Evolutionary conservation across 2,797 vertebrate genomes (phyloP).

Genomic region (Lagorchestes hirsutus): DNA sequence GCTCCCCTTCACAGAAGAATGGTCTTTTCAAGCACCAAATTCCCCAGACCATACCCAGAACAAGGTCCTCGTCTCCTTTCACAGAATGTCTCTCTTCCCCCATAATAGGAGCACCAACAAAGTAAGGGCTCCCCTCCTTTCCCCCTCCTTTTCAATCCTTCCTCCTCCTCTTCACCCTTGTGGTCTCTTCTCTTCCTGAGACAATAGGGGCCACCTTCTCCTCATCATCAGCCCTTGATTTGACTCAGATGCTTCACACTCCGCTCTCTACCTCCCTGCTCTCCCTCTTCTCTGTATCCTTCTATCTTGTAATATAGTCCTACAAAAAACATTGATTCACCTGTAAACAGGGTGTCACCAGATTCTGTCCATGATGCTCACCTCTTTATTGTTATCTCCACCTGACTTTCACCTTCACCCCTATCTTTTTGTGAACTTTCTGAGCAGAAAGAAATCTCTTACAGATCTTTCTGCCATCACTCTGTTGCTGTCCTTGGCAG

Average conservation of each 20-base stretch:
- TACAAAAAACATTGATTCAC: not conserved
- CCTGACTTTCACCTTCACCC: not conserved
- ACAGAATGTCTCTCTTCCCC: not conserved
- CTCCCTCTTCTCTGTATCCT: not conserved
- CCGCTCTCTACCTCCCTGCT: not conserved
- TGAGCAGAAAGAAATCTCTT: not conserved
- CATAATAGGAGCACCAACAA: not conserved
- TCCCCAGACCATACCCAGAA: not conserved
- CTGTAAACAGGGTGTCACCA: not conserved
- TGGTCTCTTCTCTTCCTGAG: not conserved
- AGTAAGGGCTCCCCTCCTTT: not conserved
- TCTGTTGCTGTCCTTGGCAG: not conserved
- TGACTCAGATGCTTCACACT: not conserved
- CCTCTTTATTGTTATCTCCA: not conserved
- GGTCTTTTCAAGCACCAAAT: not conserved
- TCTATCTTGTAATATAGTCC: not conserved
- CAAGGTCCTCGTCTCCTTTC: not conserved
- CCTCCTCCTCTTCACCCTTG: not conserved
- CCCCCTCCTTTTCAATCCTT: not conserved
- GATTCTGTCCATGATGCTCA: not conserved
- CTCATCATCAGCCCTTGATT: not conserved
- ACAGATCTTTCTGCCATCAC: not conserved
- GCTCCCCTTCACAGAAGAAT: not conserved
- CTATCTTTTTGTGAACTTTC: not conserved
- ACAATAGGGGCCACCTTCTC: not conserved